Percentiles rank a stretch among this genome's conserved stretches.
phyloP scores from a whole-genome alignment of 2,888 invertebrate species.

The Barypeithes pellucidus region DNA sequence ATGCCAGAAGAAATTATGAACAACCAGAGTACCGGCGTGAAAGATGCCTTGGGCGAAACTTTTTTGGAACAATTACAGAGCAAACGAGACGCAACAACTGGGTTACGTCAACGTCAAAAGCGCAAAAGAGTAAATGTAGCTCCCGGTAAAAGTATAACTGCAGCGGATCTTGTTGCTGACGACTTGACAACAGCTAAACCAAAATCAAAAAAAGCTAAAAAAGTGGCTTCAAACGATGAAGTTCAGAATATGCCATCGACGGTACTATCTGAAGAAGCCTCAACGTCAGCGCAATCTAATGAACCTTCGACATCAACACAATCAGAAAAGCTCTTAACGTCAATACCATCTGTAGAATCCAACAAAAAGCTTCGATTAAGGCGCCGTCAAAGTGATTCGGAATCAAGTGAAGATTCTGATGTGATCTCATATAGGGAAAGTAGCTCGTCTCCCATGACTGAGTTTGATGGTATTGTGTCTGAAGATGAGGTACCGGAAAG shows the following conservation, averaged over 20 bases:
- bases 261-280: slow-evolving; percentile 34
- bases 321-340: slow-evolving; percentile 9
- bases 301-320: slow-evolving; percentile 16
- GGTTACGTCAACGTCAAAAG: slow-evolving; percentile 44
- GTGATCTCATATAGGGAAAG: slow-evolving; percentile 35
- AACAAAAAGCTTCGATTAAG: slow-evolving; percentile 35
- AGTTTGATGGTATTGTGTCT: slow-evolving; percentile 24
- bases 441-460: slow-evolving; percentile 24
- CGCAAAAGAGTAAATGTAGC: slow-evolving; percentile 44
- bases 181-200: slow-evolving; percentile 35
- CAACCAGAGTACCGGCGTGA: slow-evolving; percentile 31
- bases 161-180: slow-evolving; percentile 26
- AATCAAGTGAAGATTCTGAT: slow-evolving; percentile 43
- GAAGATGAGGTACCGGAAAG: slow-evolving; percentile 30
- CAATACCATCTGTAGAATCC: slow-evolving; percentile 21
- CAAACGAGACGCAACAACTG: slow-evolving; percentile 42
- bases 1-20: slow-evolving; percentile 43
- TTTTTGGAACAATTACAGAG: slow-evolving; percentile 33
- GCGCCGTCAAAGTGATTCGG: slow-evolving; percentile 34
- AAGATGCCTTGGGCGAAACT: slow-evolving; percentile 38
- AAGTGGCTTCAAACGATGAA: slow-evolving; percentile 40
- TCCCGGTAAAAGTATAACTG: slow-evolving; percentile 44
- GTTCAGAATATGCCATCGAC: slow-evolving; percentile 44
- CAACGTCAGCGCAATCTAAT: slow-evolving; percentile 19
- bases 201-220: slow-evolving; percentile 34